Percentiles rank a stretch among this genome's conserved stretches.
Conservation (phyloP, 2,888 invertebrate genomes). For the Drosophila mulleri region DNA sequence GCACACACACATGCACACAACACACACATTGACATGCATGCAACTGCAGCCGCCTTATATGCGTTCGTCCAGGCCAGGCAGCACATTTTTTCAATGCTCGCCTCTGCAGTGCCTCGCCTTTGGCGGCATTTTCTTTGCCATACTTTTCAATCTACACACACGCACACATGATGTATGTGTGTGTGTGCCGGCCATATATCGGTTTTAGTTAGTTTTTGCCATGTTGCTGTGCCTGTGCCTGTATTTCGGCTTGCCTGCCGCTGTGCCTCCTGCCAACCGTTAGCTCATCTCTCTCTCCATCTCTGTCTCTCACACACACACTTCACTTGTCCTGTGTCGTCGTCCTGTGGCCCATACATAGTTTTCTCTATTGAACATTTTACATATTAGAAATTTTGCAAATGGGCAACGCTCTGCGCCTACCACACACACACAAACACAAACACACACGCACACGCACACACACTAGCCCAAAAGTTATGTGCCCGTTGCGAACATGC, state of each 20-base stretch:
- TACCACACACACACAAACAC: conserved; percentile 29
- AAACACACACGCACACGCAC: background rate
- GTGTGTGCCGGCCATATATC: conserved; percentile 54
- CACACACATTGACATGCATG: background rate
- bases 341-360: conserved; percentile 68
- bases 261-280: background rate
- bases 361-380: conserved; percentile 81
- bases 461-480: conserved; percentile 66
- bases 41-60: conserved; percentile 25
- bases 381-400: conserved; percentile 81
- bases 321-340: conserved; percentile 12
- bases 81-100: conserved; percentile 60
- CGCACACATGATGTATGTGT: conserved; percentile 6
- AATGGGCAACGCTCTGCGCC: conserved; percentile 71
- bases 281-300: conserved; percentile 5
- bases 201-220: conserved; percentile 68
- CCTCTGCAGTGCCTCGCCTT: conserved; percentile 52
- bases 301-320: conserved; percentile 1
- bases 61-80: conserved; percentile 27
- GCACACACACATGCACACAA: background rate
- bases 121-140: conserved; percentile 75
- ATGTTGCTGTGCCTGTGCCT: conserved; percentile 22
- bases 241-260: background rate
- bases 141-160: conserved; percentile 60
- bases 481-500: conserved; percentile 56